Percentiles rank a stretch among this genome's conserved stretches.
Evolutionary conservation across 2,113 vertebrate species (phyloP).

Genomic region (Melanocharis versteri): DNA sequence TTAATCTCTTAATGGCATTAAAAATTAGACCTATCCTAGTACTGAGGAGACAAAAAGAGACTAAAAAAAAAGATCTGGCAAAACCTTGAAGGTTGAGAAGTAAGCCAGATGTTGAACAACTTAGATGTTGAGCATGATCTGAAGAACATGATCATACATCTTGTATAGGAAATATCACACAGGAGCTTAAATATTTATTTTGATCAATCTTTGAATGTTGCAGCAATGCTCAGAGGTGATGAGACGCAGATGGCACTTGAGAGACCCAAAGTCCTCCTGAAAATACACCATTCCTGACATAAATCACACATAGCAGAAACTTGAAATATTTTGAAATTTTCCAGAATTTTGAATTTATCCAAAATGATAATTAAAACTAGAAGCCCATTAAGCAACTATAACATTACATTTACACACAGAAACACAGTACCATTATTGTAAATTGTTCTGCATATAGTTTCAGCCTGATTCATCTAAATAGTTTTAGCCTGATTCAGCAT

Average conservation of each 20-base stretch:
- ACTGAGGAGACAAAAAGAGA: accelerated
- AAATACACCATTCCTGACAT: background rate
- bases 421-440: background rate
- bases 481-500: background rate
- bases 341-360: background rate
- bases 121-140: background rate
- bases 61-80: background rate
- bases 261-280: background rate
- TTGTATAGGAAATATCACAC: background rate
- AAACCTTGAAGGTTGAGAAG: background rate
- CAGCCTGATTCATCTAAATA: background rate
- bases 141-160: background rate
- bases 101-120: background rate
- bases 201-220: background rate
- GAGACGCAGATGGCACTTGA: background rate
- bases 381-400: background rate
- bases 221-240: background rate
- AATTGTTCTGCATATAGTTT: background rate
- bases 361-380: background rate
- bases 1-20: background rate
- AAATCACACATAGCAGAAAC: background rate
- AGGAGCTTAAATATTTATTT: background rate
- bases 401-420: background rate
- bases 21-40: background rate
- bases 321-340: background rate